phyloP scores from a whole-genome alignment of 2,888 invertebrate genomes.

The Arctia plantaginis region DNA sequence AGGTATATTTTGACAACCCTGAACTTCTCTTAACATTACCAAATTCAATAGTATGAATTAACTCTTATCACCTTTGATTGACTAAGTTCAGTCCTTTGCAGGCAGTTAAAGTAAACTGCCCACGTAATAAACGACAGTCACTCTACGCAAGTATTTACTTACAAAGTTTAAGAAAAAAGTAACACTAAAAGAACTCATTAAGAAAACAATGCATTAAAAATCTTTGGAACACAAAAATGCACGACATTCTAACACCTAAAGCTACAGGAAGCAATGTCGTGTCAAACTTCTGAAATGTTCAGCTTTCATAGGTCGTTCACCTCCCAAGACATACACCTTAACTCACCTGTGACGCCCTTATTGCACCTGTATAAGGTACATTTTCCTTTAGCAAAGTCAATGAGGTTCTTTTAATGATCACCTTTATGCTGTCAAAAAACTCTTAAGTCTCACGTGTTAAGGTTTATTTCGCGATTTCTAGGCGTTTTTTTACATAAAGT shows the following conservation, averaged over 20 bases:
- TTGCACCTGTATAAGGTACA: slow-evolving; percentile 45
- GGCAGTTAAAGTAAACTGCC: too few species aligned
- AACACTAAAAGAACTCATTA: slow-evolving; percentile 27
- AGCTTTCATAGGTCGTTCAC: slow-evolving; percentile 80
- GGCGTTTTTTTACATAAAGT: slow-evolving; percentile 45
- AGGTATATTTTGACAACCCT: too few species aligned
- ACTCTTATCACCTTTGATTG: too few species aligned
- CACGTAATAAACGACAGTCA: background rate
- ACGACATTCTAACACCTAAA: slow-evolving; percentile 63
- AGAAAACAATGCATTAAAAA: slow-evolving; percentile 50
- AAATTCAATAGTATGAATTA: too few species aligned
- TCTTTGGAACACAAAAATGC: slow-evolving; percentile 46
- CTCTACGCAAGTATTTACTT: background rate
- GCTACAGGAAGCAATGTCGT: slow-evolving; percentile 75
- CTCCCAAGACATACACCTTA: slow-evolving; percentile 52
- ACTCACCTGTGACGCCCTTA: slow-evolving; percentile 57
- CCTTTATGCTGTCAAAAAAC: slow-evolving; percentile 56
- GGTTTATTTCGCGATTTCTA: slow-evolving; percentile 55
- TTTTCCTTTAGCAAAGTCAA: slow-evolving; percentile 48
- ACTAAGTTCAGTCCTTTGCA: too few species aligned
- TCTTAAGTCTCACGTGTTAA: slow-evolving; percentile 55
- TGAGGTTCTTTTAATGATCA: slow-evolving; percentile 61
- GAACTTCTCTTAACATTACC: too few species aligned
- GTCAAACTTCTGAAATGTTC: slow-evolving; percentile 76
- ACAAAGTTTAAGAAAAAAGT: background rate